Base-by-base conservation (phyloP, 2,888 invertebrate genomes). In the Lymantria dispar region DNA sequence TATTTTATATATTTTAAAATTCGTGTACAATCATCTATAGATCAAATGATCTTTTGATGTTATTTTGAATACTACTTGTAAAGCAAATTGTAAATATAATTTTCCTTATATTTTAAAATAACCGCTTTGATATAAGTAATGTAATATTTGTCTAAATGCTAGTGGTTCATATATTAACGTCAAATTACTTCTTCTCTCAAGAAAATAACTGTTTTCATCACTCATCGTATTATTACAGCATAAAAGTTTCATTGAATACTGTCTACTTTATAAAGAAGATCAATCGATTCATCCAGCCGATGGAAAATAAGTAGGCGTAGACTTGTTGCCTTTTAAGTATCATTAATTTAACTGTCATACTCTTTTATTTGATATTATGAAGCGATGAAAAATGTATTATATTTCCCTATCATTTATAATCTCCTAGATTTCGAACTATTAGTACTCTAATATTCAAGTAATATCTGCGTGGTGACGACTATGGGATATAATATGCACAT, bases 341-440 rank as follows among this genome's bases (percentile, higher is more conserved):
- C 60, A 65, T 65, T 64, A 62, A 64, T 64, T 64, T 60, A 54
- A 54, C 52, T 65, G 64, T 64, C 64, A 54, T 48, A 52, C 38
- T 50, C 45, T 58, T 61, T 45, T 48, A 52, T 54, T 57, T 52
- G 45, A 44, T 46, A 46, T 36, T 43, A 40, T 44, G 43, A 47
- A 49, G 45, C 37, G 41, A 47, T 52, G 44, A 51, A 60, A 55
- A 57, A 52, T 15, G 33, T 47, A 39, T 46, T 7, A 8, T 38
- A 12, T 38, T 38, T n/a, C 3, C n/a, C n/a, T n/a, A 12, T 38
- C 44, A 51, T 42, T 31, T 44, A 47, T 54, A 45, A 53, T 51
- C 33, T 29, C 40, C 33, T 33, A 7, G 33, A 50, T 52, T 11
- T 55, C 41, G 52, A 29, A 45, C 47, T 40, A 43, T 22, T 22